These are phyloP conservation scores for Salarias fasciatus DNA, from an alignment of 2,797 vertebrate genomes.

Conservation along the genomic window DNA sequence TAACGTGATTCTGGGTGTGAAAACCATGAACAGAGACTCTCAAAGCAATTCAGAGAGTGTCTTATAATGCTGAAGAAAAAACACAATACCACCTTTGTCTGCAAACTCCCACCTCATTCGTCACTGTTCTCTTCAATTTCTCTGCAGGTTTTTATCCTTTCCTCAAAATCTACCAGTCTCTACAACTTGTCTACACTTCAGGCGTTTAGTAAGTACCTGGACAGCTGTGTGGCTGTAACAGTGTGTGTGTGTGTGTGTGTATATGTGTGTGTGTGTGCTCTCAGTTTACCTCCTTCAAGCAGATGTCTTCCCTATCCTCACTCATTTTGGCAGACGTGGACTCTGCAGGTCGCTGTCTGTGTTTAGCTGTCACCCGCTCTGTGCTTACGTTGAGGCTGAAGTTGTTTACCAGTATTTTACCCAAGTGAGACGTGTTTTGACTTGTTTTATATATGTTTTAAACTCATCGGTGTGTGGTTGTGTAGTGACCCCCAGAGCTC, in stretches of 20 bases:
- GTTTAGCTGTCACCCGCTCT: slow-evolving; percentile 52
- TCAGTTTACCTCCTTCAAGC: slow-evolving; percentile 13
- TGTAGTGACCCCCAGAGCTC: slow-evolving; percentile 83
- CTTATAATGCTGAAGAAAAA: slow-evolving; percentile 1
- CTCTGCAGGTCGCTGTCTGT: slow-evolving; percentile 47
- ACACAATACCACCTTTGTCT: slow-evolving; percentile 17
- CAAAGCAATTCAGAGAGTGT: background rate
- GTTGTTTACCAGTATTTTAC: slow-evolving; percentile 53
- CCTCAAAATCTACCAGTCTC: slow-evolving; percentile 93
- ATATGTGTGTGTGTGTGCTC: slow-evolving; percentile 4
- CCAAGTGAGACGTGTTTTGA: slow-evolving; percentile 54
- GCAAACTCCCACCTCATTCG: background rate
- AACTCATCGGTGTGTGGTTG: background rate
- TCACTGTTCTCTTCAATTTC: slow-evolving; percentile 4
- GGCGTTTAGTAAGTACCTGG: slow-evolving; percentile 87
- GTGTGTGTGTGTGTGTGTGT: background rate
- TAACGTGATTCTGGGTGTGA: background rate
- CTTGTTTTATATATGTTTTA: slow-evolving; percentile 45
- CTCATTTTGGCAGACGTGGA: slow-evolving; percentile 45
- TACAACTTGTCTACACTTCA: slow-evolving; percentile 92
- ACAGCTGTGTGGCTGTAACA: slow-evolving; percentile 17
- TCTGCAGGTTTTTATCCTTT: slow-evolving; percentile 89
- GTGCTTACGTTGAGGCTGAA: slow-evolving; percentile 54
- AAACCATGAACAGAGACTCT: background rate
- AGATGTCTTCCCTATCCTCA: slow-evolving; percentile 16